Base-by-base conservation (phyloP, 2,888 invertebrate species). In the Erpobdella octoculata region DNA sequence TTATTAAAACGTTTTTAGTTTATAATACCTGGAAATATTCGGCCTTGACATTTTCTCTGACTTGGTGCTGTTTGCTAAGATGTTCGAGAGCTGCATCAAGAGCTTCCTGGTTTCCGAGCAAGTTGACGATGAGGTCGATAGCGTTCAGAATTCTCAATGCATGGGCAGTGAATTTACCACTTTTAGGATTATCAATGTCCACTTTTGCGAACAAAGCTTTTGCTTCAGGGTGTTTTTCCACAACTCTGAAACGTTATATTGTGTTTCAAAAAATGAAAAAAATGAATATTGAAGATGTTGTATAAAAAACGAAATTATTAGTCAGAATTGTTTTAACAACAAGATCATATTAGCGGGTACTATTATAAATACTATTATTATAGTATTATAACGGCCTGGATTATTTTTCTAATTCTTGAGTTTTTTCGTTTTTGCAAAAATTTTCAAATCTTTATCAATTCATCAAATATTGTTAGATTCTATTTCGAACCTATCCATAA, bases 41-140 rank as follows among this genome's bases (percentile, higher is more conserved):
- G 33, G 35, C 36, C n/a, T 18, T 59, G 35, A 75, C 58, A 1
- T 73, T 73, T 6, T 59, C 46, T 28, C 68, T 33, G 28, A n/a
- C 65, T 5, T 58, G 21, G 64, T 75, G 75, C 67, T 75, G 73
- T 5, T 59, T 28, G 31, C 71, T 70, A 9, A 75, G 61, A 35
- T 75, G 75, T n/a, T 31, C 68, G 35, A 38, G 6, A 21, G 25
- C 48, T 25, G 12, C 37, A 1, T 35, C 8, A 21, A 70, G 5
- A 36, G 25, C 9, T 8, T 58, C 36, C 18, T 53, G 21, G 1
- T 3, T n/a, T 3, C 1, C 15, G 70, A 70, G 70, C 36, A 61
- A 37, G 21, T 38, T 15, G 38, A 70, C 61, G 21, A 70, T 28
- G 53, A 33, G 1, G 37, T 70, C 70, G 61, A 70, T 25, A 28